Evolutionary conservation across 2,888 invertebrate genomes (phyloP).

Genomic region (Synergus japonicus): DNA sequence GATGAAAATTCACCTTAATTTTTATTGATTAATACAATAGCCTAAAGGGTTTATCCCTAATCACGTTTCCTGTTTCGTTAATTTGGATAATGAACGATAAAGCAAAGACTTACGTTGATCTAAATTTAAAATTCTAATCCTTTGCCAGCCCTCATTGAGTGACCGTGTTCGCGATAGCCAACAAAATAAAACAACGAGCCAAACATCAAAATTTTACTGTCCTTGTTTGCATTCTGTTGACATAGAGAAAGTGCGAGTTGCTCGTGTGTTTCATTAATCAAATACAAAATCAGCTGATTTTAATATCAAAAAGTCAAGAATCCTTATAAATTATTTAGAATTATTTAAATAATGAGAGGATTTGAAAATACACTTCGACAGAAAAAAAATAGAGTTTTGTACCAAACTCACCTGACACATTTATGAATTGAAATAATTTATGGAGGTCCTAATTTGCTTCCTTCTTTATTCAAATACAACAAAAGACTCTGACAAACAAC

Average conservation of each 20-base stretch:
- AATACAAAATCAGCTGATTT: neutral
- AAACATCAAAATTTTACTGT: constrained; percentile 22
- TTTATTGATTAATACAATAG: constrained; percentile 9
- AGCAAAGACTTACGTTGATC: constrained; percentile 27
- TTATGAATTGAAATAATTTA: constrained; percentile 28
- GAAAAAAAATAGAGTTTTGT: constrained; percentile 17
- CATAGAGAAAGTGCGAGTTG: neutral
- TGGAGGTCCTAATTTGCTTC: constrained; percentile 6
- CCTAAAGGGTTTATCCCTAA: constrained; percentile 1
- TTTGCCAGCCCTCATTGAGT: constrained; percentile 65
- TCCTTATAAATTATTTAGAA: neutral
- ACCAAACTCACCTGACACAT: neutral
- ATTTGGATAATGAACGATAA: constrained; percentile 33
- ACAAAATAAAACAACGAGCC: constrained; percentile 37
- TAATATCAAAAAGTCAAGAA: too few species aligned
- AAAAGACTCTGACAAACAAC: neutral
- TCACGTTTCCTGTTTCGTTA: constrained; percentile 16
- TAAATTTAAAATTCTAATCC: constrained; percentile 58
- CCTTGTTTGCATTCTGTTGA: neutral
- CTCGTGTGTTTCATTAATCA: neutral
- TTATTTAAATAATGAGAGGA: constrained; percentile 23
- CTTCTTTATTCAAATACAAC: neutral
- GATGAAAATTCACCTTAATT: neutral
- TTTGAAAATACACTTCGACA: constrained; percentile 10
- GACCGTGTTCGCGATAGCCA: constrained; percentile 60